phyloP scores from a whole-genome alignment of 2,888 invertebrate genomes.

The Lochmaea capreae region DNA sequence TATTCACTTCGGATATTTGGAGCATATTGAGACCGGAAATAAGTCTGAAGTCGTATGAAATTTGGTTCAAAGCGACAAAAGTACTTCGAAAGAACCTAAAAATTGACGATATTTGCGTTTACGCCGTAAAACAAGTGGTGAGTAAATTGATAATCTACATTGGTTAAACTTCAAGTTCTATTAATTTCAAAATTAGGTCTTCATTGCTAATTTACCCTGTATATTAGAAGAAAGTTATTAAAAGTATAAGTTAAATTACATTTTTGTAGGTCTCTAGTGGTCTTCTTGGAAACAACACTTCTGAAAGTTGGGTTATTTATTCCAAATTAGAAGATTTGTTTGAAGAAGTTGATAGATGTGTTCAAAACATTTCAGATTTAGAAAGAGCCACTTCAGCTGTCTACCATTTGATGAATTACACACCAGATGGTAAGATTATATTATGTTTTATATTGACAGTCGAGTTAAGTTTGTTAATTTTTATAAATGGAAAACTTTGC shows the following conservation, averaged over 20 bases:
- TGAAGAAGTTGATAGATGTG: conserved; percentile 62
- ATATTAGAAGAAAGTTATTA: no score
- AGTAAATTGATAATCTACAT: conserved; percentile 30
- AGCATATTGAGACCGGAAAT: conserved; percentile 58
- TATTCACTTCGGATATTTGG: conserved; percentile 63
- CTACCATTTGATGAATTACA: conserved; percentile 57
- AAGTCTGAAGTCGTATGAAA: conserved; percentile 48
- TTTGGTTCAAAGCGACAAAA: conserved; percentile 66
- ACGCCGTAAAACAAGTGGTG: conserved; percentile 66
- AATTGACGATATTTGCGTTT: conserved; percentile 66
- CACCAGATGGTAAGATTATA: conserved; percentile 56
- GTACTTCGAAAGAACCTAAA: conserved; percentile 61
- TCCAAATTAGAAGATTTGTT: conserved; percentile 60
- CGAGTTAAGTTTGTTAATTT: no score
- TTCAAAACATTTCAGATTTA: conserved; percentile 59
- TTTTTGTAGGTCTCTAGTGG: conserved; percentile 45
- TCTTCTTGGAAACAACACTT: conserved; percentile 39
- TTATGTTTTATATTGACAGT: not conserved
- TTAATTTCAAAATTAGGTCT: no score
- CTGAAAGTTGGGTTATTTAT: conserved; percentile 57
- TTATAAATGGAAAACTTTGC: no score
- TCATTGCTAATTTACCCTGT: no score
- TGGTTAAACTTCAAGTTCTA: no score
- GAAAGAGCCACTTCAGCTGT: conserved; percentile 62
- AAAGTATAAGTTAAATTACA: no score